Evolutionary conservation across 2,888 invertebrate genomes (phyloP).

Genomic region (Pteria penguin): DNA sequence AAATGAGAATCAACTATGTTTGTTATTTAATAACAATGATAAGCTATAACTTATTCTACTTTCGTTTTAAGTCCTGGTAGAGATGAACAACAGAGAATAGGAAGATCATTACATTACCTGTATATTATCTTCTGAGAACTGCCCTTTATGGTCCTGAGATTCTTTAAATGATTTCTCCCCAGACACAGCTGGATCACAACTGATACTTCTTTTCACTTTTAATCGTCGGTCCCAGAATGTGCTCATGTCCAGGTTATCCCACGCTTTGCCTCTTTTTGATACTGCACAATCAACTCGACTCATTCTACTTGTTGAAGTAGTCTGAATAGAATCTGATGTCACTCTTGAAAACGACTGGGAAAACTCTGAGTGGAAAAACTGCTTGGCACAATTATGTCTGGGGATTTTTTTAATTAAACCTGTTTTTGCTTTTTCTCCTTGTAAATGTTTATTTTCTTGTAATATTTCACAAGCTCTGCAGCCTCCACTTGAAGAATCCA

Average conservation of each 20-base stretch:
- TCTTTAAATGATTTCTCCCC: constrained; percentile 37
- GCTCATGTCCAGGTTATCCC: constrained; percentile 26
- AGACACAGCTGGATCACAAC: constrained; percentile 58
- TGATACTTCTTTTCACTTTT: constrained; percentile 59
- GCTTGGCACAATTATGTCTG: constrained; percentile 24
- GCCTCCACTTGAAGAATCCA: neutral
- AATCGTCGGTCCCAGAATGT: constrained; percentile 35
- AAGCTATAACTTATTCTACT: too few relatives aligned
- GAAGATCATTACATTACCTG: too few relatives aligned
- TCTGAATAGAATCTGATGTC: neutral
- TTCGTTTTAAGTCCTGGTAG: too few relatives aligned
- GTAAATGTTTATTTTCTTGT: neutral
- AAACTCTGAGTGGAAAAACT: constrained; percentile 26
- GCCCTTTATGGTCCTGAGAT: neutral
- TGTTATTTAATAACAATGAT: too few relatives aligned
- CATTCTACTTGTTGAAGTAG: neutral
- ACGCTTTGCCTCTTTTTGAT: constrained; percentile 11
- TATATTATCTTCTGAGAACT: neutral
- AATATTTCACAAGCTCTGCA: constrained; percentile 32
- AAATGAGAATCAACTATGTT: too few relatives aligned
- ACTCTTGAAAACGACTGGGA: neutral
- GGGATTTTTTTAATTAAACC: constrained; percentile 6
- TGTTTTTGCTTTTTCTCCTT: neutral
- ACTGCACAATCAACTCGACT: neutral
- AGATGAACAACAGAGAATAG: too few relatives aligned